Percentiles rank a stretch among this genome's conserved stretches.
phyloP scores from a whole-genome alignment of 2,888 invertebrate species.

The Drosophila aldrichi region DNA sequence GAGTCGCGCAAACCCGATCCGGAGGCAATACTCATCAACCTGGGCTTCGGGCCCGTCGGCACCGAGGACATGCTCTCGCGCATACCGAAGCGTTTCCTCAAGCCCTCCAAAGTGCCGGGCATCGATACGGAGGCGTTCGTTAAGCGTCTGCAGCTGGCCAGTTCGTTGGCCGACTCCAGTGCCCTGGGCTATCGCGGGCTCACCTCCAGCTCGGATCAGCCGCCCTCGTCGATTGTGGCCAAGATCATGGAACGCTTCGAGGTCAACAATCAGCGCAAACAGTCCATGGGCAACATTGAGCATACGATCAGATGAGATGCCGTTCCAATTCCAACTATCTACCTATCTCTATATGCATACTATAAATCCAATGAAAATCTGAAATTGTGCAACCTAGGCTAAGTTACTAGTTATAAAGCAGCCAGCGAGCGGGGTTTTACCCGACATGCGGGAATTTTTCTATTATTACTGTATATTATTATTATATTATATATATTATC shows the following conservation, averaged over 20 bases:
- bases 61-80: constrained; percentile 90
- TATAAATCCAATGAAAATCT: not conserved
- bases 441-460: constrained; percentile 12
- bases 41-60: constrained; percentile 92
- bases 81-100: constrained; percentile 92
- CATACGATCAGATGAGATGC: constrained; percentile 58
- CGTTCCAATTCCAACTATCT: not conserved
- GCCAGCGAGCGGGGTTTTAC: constrained; percentile 16
- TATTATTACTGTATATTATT: not conserved
- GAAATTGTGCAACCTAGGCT: constrained; percentile 23
- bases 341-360: not conserved
- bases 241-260: constrained; percentile 91
- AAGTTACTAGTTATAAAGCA: constrained; percentile 3
- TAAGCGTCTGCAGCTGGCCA: constrained; percentile 90
- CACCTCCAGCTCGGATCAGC: constrained; percentile 92
- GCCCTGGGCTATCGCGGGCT: constrained; percentile 91
- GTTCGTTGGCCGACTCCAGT: constrained; percentile 90
- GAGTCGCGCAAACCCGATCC: constrained; percentile 95
- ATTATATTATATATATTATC: not conserved
- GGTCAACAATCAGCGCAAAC: constrained; percentile 86
- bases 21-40: constrained; percentile 92
- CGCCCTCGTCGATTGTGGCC: constrained; percentile 92
- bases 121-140: constrained; percentile 91
- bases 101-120: constrained; percentile 91
- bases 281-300: constrained; percentile 83